Conservation (phyloP, 2,888 invertebrate species). For the Syrista parreyssii region DNA sequence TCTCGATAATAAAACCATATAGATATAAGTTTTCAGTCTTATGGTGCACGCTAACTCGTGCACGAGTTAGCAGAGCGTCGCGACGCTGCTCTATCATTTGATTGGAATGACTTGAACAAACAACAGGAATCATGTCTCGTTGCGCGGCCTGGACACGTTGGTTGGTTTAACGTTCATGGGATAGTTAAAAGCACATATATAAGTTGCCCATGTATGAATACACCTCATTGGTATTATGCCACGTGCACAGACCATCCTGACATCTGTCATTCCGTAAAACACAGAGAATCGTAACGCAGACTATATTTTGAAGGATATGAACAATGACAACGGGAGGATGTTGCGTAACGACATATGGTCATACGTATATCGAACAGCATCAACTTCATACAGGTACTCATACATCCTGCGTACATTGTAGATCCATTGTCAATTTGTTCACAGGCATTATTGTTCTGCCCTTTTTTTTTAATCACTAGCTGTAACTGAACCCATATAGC, state of each 20-base stretch:
- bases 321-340: conserved; percentile 9
- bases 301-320: background rate
- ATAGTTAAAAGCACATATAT: background rate
- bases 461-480: background rate
- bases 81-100: conserved; percentile 28
- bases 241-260: background rate
- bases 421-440: background rate
- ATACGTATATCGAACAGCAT: background rate
- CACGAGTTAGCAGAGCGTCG: background rate
- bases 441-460: background rate
- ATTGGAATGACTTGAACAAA: conserved; percentile 55
- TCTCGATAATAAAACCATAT: background rate
- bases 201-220: background rate
- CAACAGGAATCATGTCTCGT: conserved; percentile 65
- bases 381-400: background rate
- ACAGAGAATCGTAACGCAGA: background rate
- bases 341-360: conserved; percentile 6
- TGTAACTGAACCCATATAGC: background rate
- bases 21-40: background rate
- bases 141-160: conserved; percentile 42
- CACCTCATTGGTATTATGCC: background rate
- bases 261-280: background rate
- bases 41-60: background rate
- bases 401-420: conserved; percentile 14
- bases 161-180: background rate